Evolutionary conservation across 1,140 invertebrate genomes (phyloP).

Genomic region (Xylocopa sonorina): DNA sequence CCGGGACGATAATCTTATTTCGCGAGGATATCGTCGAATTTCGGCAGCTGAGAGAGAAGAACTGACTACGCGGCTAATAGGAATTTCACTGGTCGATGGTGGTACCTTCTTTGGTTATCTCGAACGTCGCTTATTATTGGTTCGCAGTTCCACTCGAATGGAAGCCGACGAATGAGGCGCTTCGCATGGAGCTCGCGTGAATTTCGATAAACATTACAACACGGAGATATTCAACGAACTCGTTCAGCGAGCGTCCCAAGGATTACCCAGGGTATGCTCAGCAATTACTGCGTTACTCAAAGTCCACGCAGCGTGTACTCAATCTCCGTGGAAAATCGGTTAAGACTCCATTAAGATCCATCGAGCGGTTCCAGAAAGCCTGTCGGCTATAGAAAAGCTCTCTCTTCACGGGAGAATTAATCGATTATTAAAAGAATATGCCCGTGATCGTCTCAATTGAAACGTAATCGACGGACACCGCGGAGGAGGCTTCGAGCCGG

Average conservation of each 20-base stretch:
- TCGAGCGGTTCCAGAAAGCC: no score
- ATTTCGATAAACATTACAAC: no score
- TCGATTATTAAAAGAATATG: neutral
- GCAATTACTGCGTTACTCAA: no score
- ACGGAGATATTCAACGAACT: no score
- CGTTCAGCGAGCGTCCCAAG: no score
- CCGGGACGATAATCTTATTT: neutral
- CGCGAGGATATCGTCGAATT: neutral
- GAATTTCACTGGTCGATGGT: constrained; percentile 1
- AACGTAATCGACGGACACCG: neutral
- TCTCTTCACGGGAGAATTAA: no score
- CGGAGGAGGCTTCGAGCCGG: neutral
- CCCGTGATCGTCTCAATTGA: neutral
- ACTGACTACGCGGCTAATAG: neutral
- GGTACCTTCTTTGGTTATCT: constrained; percentile 3
- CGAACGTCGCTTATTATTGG: constrained; percentile 20
- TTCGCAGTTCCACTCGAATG: constrained; percentile 32
- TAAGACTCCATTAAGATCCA: no score
- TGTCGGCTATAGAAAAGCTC: no score
- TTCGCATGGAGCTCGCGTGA: no score
- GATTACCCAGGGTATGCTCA: neutral
- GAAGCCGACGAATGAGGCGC: constrained; percentile 17
- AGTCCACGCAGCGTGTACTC: no score
- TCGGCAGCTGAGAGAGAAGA: neutral
- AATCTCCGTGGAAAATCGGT: no score